Percentiles rank a stretch among this genome's conserved stretches.
Evolutionary conservation across 2,797 vertebrate genomes (phyloP).

Genomic region (Sphenodon punctatus): DNA sequence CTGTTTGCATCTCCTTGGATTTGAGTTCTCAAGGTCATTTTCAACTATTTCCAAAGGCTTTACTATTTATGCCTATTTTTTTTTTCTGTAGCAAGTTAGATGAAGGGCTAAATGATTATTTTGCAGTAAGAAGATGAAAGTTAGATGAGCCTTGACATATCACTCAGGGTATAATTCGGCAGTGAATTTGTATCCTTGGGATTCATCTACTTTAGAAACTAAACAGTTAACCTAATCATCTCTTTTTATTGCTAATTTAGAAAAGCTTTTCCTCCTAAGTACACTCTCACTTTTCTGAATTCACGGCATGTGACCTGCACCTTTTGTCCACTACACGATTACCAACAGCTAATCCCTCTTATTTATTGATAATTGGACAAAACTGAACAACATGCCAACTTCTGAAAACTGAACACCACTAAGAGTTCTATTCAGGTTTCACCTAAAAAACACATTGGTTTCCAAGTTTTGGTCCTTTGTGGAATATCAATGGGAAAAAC

Average conservation of each 20-base stretch:
- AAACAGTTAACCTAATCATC: slow-evolving; percentile 81
- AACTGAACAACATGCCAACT: slow-evolving; percentile 78
- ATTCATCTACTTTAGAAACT: slow-evolving; percentile 76
- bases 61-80: background rate
- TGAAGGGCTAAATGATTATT: slow-evolving; percentile 65
- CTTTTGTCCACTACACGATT: slow-evolving; percentile 77
- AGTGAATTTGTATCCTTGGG: slow-evolving; percentile 67
- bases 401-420: slow-evolving; percentile 66
- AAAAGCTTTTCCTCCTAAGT: slow-evolving; percentile 69
- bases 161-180: slow-evolving; percentile 61
- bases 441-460: slow-evolving; percentile 67
- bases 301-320: slow-evolving; percentile 76
- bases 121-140: slow-evolving; percentile 68
- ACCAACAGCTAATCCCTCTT: slow-evolving; percentile 80
- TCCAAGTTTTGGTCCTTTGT: slow-evolving; percentile 81
- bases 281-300: slow-evolving; percentile 79
- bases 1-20: slow-evolving; percentile 34
- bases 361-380: slow-evolving; percentile 83
- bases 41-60: slow-evolving; percentile 44
- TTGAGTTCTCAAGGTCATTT: slow-evolving; percentile 69
- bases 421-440: slow-evolving; percentile 74
- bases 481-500: slow-evolving; percentile 73
- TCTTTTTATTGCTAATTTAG: slow-evolving; percentile 80
- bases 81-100: slow-evolving; percentile 52
- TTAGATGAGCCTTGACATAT: slow-evolving; percentile 75